Percentiles rank a stretch among this genome's conserved stretches.
Conservation (phyloP, 2,797 vertebrate genomes). For the Neosilurus hyrtlii region DNA sequence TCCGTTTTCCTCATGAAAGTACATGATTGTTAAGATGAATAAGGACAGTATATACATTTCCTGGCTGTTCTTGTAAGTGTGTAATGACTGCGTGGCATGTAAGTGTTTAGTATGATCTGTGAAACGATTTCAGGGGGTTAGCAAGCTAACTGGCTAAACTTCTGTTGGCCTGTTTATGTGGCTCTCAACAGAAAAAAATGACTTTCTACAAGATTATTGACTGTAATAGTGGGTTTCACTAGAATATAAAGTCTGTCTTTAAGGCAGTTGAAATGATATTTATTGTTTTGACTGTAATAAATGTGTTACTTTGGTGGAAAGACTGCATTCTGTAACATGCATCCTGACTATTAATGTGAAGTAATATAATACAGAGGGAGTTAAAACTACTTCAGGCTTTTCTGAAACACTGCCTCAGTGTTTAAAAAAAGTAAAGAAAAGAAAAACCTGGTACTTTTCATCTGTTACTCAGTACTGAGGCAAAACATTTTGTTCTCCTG, state of each 20-base stretch:
- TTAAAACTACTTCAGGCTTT: background rate
- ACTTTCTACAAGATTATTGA: background rate
- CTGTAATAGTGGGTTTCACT: background rate
- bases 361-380: background rate
- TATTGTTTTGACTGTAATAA: no score
- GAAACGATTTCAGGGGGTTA: background rate
- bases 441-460: background rate
- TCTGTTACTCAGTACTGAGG: no score
- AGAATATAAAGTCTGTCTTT: background rate
- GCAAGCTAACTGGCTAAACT: slow-evolving; percentile 18
- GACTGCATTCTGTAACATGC: background rate
- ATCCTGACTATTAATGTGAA: background rate
- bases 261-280: background rate
- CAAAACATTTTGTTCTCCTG: background rate
- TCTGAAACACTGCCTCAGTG: background rate
- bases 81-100: background rate
- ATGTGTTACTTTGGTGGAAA: no score
- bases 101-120: background rate
- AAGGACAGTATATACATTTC: background rate
- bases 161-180: background rate
- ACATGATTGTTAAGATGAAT: background rate
- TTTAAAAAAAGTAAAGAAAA: background rate
- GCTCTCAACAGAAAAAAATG: background rate
- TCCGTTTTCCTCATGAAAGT: background rate
- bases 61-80: background rate